Evolutionary conservation across 2,888 invertebrate genomes (phyloP).

Genomic region (Dolichomitus sp.): DNA sequence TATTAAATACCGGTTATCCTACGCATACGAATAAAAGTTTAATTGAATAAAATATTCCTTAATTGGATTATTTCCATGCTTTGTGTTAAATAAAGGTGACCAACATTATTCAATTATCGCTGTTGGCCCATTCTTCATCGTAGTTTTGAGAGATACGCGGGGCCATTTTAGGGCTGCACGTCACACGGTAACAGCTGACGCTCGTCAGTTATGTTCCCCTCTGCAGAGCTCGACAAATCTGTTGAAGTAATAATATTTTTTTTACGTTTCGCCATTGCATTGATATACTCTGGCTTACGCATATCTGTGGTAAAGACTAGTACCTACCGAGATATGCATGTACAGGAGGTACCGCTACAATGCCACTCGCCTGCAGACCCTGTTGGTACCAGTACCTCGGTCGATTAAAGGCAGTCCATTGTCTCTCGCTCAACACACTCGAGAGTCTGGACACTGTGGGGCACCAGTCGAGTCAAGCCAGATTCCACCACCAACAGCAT

Average conservation of each 20-base stretch:
- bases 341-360: neutral
- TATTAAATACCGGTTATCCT: no score
- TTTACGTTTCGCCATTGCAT: constrained; percentile 15
- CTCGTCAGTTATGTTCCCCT: constrained; percentile 15
- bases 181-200: constrained; percentile 34
- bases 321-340: neutral
- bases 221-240: constrained; percentile 31
- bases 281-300: neutral
- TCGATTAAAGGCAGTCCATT: constrained; percentile 57
- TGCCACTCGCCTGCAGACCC: neutral
- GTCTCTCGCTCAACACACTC: constrained; percentile 50
- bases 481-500: constrained; percentile 37
- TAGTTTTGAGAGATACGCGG: neutral
- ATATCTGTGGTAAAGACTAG: neutral
- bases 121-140: neutral
- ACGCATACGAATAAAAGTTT: neutral
- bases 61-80: neutral
- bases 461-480: neutral
- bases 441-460: constrained; percentile 34
- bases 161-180: constrained; percentile 1
- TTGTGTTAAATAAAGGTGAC: neutral
- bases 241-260: constrained; percentile 46
- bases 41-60: neutral
- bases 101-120: neutral
- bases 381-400: constrained; percentile 10